Evolutionary conservation across 2,888 invertebrate genomes (phyloP), one percentile per base, ranked within the genome.

Genomic region (Hetaerina titia): DNA sequence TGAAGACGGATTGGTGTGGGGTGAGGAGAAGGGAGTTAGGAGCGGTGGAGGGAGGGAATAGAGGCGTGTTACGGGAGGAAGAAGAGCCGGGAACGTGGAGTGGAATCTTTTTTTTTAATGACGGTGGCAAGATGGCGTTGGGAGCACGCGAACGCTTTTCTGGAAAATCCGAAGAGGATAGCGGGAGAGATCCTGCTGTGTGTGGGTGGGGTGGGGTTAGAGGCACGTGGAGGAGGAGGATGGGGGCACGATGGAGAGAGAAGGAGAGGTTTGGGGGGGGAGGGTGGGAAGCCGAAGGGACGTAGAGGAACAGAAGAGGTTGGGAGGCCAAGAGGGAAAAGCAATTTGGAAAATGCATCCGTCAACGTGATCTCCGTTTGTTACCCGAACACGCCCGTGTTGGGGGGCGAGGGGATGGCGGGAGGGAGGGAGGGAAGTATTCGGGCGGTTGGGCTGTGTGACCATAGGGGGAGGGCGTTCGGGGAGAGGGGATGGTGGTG

Each of bases 281-380:
- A n/a, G 7, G n/a, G 69, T 22, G n/a, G 45, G n/a, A 11, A 15
- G 17, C 11, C 45, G 88, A 17, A 17, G 64, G 8, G 60, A 22
- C n/a, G 60, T 19, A 0, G 89, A 57, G 22, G 57, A n/a, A 19
- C 56, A 56, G 90, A 25, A 31, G 63, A 92, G 69, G 69, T 57
- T 57, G 89, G 58, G 58, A 31, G 89, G 89, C 57, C 89, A 58
- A 64, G 92, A 90, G 64, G 90, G 90, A 56, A 74, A 92, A 92
- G 92, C 92, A 92, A 92, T 92, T 92, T 92, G 56, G 69, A 74
- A 92, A 92, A 56, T 92, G 92, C 92, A 92, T 74, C 69, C 92
- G 69, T 63, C 64, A 64, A 90, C 90, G 64, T 64, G 90, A 89
- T 89, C 89, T 89, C 57, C 58, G 89, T 89, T 89, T 89, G 89